These are phyloP conservation scores for Thera britannica DNA, from an alignment of 2,888 invertebrate species.

Conservation along the genomic window DNA sequence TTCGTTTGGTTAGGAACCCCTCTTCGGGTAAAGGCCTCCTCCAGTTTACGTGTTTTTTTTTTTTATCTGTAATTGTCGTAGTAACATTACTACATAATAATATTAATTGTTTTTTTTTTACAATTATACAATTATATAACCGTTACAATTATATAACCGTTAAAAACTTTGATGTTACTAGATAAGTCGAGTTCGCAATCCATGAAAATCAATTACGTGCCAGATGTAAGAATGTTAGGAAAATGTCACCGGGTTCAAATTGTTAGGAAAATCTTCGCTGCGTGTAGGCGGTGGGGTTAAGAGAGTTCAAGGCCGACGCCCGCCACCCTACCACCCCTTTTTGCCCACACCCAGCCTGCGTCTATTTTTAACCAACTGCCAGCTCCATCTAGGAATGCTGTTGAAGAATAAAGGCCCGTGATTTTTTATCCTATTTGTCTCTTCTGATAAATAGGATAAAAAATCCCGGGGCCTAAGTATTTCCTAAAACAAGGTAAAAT, in stretches of 20 bases:
- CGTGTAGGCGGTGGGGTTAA: conserved; percentile 64
- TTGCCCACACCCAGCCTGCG: conserved; percentile 47
- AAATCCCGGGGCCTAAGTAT: not conserved
- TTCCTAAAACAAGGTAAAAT: not conserved
- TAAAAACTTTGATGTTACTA: not conserved
- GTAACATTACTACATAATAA: too few species aligned
- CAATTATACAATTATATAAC: too few species aligned
- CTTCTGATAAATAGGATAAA: not conserved
- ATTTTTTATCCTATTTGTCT: not conserved
- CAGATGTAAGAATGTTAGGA: conserved; percentile 18
- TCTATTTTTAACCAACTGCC: conserved; percentile 64
- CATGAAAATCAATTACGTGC: not conserved
- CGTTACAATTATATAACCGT: not conserved
- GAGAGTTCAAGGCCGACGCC: conserved; percentile 73
- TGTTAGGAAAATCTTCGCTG: conserved; percentile 43
- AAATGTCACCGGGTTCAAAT: conserved; percentile 32
- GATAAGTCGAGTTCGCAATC: not conserved
- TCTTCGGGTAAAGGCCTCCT: too few species aligned
- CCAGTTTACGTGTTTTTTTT: too few species aligned
- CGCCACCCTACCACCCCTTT: conserved; percentile 45
- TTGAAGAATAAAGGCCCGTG: not conserved
- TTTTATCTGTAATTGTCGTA: too few species aligned
- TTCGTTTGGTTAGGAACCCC: too few species aligned
- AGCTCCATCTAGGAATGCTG: conserved; percentile 30
- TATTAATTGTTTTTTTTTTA: too few species aligned